These are phyloP conservation scores for Gerris buenoi DNA, from an alignment of 1,140 invertebrate genomes.

Conservation along the genomic window DNA sequence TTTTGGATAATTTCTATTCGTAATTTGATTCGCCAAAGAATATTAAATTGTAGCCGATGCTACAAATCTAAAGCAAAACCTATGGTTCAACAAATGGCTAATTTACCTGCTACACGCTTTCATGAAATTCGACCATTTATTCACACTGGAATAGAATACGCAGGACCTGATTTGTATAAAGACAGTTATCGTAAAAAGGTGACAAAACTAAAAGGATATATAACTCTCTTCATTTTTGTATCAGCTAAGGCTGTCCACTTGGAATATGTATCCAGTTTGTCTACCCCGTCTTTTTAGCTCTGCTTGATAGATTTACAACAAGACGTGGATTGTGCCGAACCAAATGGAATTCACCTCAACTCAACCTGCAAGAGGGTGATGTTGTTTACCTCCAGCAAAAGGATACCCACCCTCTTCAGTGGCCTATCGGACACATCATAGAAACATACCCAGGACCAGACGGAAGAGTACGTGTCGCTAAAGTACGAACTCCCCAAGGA, in stretches of 20 bases:
- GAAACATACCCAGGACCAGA: no score
- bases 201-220: constrained; percentile 18
- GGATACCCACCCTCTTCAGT: not conserved
- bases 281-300: constrained; percentile 23
- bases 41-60: not conserved
- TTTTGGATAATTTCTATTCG: not conserved
- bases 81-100: not conserved
- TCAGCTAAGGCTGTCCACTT: constrained; percentile 24
- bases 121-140: constrained; percentile 21
- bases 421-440: no score
- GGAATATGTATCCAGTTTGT: constrained; percentile 23
- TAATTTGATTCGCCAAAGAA: not conserved
- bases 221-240: constrained; percentile 23
- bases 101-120: constrained; percentile 5
- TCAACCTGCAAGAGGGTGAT: not conserved
- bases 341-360: not conserved
- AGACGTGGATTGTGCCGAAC: constrained; percentile 22
- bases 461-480: no score
- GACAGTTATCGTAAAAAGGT: constrained; percentile 12
- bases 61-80: not conserved
- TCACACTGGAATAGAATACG: constrained; percentile 27
- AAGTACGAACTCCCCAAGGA: no score
- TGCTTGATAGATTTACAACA: constrained; percentile 26
- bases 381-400: not conserved
- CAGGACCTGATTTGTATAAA: constrained; percentile 26